Evolutionary conservation across 2,888 invertebrate species (phyloP), one percentile per base, ranked within the genome.

Genomic region (Antheraea yamamai): DNA sequence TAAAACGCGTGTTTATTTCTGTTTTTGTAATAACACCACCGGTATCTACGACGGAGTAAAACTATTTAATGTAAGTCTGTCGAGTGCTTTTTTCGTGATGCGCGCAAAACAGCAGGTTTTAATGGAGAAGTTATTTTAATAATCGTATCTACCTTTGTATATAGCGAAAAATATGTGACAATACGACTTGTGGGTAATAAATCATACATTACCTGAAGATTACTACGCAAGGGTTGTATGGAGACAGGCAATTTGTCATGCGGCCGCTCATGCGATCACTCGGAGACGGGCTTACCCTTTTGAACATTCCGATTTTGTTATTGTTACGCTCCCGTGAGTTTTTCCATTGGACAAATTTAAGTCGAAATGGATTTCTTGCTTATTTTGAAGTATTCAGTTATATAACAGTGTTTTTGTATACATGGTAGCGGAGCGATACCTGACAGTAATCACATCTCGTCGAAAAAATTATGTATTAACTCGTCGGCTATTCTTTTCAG

Each of bases 171-270:
- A 71, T 61, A 52, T 20, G n/a, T 20, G 39, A 55, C 73, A 73
- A 61, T 72, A 74, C 89, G 88, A 91, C 91, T 91, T 89, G 85
- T 84, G 82, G 80, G 81, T 85, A 88, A 93, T 94, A 94, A 92
- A 94, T 94, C 94, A 92, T 90, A 89, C 85, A 92, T 92, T 94
- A 94, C 94, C 94, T 93, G 93, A 74, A 85, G 87, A 86, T 87
- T 85, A 81, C 79, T 76, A 81, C 79, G 89, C 82, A 87, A 89
- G 89, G 91, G 89, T 87, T 51, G 79, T 73, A 66, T 79, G 80
- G 83, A 82, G 91, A 92, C 94, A 93, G 91, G 91, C 91, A 92
- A 94, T 94, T 94, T 94, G 94, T 94, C 93, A 93, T 90, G 83
- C 78, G 87, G 78, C 89, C 90, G 87, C 86, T 91, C 92, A 91